Percentiles rank a stretch among this genome's conserved stretches.
phyloP scores from a whole-genome alignment of 1,140 invertebrate species.

The Goniozus legneri region DNA sequence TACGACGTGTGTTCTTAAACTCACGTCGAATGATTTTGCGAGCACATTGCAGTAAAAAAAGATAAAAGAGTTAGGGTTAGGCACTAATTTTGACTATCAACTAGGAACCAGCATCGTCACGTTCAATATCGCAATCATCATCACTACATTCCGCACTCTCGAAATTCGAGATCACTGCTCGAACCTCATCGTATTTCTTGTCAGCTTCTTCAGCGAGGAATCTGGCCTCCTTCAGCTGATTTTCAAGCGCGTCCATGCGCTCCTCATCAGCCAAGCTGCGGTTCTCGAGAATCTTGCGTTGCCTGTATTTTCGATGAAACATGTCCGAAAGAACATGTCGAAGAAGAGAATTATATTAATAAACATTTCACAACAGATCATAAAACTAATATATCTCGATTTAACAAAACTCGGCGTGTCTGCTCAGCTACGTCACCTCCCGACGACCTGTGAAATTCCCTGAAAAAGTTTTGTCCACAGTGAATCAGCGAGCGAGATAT shows the following conservation, averaged over 20 bases:
- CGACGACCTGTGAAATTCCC: slow-evolving; percentile 19
- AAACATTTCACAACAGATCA: no score
- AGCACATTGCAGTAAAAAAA: slow-evolving; percentile 28
- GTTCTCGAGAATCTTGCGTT: slow-evolving; percentile 99
- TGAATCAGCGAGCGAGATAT: not conserved
- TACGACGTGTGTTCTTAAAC: not conserved
- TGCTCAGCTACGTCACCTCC: slow-evolving; percentile 13
- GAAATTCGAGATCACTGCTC: slow-evolving; percentile 39
- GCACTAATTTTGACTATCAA: slow-evolving; percentile 50
- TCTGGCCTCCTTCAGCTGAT: slow-evolving; percentile 98
- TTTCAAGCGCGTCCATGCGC: slow-evolving; percentile 98
- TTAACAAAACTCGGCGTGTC: no score
- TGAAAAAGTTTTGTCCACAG: slow-evolving; percentile 11
- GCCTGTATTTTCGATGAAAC: slow-evolving; percentile 63
- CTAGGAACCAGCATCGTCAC: slow-evolving; percentile 48
- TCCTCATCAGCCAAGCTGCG: slow-evolving; percentile 99
- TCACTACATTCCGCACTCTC: slow-evolving; percentile 46
- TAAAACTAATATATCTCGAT: no score
- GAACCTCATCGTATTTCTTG: slow-evolving; percentile 99
- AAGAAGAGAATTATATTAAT: slow-evolving; percentile 15
- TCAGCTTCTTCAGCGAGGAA: slow-evolving; percentile 99
- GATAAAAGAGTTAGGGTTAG: slow-evolving; percentile 38
- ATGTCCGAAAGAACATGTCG: slow-evolving; percentile 25
- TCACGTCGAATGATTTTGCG: slow-evolving; percentile 3
- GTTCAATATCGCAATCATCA: slow-evolving; percentile 26